These are phyloP conservation scores for Prolemur simus DNA, from an alignment of 2,113 vertebrate species.

Conservation along the genomic window DNA sequence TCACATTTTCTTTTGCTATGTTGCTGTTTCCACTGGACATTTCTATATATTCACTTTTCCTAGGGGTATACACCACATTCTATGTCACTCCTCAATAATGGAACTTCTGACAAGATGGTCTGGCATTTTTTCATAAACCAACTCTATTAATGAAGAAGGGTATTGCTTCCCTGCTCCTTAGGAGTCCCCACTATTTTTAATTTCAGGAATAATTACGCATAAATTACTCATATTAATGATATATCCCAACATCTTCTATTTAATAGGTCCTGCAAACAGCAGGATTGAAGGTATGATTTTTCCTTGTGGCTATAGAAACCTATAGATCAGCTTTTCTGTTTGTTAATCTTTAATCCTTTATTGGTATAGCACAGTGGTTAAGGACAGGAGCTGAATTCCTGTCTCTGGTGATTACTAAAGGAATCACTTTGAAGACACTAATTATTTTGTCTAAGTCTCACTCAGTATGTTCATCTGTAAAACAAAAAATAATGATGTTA, in stretches of 20 bases:
- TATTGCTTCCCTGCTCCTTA: background rate
- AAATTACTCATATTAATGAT: slow-evolving; percentile 10
- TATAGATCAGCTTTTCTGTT: background rate
- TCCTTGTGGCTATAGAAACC: background rate
- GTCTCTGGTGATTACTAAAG: background rate
- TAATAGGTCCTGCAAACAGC: background rate
- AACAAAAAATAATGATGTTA: background rate
- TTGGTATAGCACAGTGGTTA: background rate
- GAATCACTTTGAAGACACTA: background rate
- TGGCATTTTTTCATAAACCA: background rate
- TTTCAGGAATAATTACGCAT: background rate
- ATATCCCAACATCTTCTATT: background rate
- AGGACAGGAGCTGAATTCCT: background rate
- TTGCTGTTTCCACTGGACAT: background rate
- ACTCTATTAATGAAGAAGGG: background rate
- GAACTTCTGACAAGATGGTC: background rate
- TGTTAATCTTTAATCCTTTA: background rate
- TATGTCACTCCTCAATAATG: background rate
- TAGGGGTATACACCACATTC: background rate
- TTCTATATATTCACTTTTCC: background rate
- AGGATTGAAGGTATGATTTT: background rate
- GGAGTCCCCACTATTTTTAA: background rate
- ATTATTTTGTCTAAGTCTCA: background rate
- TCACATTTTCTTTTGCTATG: background rate
- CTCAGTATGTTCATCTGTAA: background rate